A percentile compares a stretch with the other conserved stretches of the same genome.
Evolutionary conservation across 2,888 invertebrate genomes (phyloP).

Genomic region (Drosophila peninsularis): DNA sequence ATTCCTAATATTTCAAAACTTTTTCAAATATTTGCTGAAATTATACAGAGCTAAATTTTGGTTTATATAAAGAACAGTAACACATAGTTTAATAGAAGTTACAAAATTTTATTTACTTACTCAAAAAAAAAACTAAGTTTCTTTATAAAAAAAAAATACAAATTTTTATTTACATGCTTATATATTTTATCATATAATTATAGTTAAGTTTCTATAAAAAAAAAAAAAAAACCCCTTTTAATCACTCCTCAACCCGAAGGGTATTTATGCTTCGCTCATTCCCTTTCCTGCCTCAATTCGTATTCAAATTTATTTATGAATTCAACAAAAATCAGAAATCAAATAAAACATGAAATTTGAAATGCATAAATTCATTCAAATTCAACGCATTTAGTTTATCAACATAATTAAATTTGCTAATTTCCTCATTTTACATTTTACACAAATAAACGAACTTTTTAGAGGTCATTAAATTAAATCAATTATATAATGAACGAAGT

Average conservation of each 20-base stretch:
- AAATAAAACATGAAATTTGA: constrained; percentile 20
- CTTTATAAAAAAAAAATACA: no score
- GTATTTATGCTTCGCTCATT: not conserved
- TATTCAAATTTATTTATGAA: constrained; percentile 21
- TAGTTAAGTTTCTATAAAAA: no score
- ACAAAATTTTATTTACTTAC: no score
- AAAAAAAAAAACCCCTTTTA: no score
- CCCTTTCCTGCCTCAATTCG: not conserved
- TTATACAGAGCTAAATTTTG: no score
- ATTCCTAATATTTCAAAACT: no score
- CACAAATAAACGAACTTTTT: not conserved
- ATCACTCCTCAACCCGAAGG: not conserved
- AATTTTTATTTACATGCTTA: no score
- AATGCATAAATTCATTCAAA: constrained; percentile 25
- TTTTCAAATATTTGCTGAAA: no score
- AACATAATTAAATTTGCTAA: constrained; percentile 1
- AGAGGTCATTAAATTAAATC: constrained; percentile 6
- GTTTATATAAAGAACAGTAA: no score
- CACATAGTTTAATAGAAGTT: no score
- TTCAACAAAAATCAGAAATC: not conserved
- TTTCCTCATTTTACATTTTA: not conserved
- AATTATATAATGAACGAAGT: not conserved
- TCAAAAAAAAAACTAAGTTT: no score
- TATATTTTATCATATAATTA: no score
- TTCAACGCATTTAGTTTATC: not conserved